Conservation (phyloP, 1,140 invertebrate genomes). For the Caenorhabditis briggsae region DNA sequence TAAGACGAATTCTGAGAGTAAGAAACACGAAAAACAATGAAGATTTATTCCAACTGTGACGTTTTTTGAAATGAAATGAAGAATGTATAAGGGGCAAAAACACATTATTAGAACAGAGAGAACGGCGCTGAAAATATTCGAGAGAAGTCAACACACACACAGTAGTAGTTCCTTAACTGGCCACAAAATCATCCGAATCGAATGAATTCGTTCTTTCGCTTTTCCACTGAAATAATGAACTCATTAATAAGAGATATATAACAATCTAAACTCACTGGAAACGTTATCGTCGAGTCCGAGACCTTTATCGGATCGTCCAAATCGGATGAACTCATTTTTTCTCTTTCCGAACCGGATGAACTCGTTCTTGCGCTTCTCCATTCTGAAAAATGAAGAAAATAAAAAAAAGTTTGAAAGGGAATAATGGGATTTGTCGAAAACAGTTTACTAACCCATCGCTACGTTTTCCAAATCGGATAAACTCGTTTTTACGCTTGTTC, state of each 20-base stretch:
- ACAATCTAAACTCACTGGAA: neutral
- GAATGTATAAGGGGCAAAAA: neutral
- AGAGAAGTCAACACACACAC: neutral
- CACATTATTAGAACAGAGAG: slow-evolving; percentile 20
- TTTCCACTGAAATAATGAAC: slow-evolving; percentile 56
- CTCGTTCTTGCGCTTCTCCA: slow-evolving; percentile 69
- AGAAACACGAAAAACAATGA: slow-evolving; percentile 16
- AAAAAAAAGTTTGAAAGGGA: neutral
- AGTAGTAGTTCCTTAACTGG: no score
- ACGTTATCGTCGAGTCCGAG: slow-evolving; percentile 33
- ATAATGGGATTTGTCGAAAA: neutral
- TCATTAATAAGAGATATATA: neutral
- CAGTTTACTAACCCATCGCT: slow-evolving; percentile 26
- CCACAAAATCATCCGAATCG: slow-evolving; percentile 66
- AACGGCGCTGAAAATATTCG: neutral
- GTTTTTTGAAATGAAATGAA: slow-evolving; percentile 18
- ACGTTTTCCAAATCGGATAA: slow-evolving; percentile 63
- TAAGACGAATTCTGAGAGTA: neutral
- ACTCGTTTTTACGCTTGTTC: slow-evolving; percentile 65
- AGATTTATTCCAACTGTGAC: slow-evolving; percentile 44
- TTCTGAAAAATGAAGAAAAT: slow-evolving; percentile 46
- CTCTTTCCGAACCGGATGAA: slow-evolving; percentile 70
- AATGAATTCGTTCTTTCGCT: slow-evolving; percentile 72
- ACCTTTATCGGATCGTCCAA: slow-evolving; percentile 62
- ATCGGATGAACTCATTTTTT: slow-evolving; percentile 68